These are phyloP conservation scores for Hirundo rustica DNA, from an alignment of 2,797 vertebrate genomes.

Conservation along the genomic window DNA sequence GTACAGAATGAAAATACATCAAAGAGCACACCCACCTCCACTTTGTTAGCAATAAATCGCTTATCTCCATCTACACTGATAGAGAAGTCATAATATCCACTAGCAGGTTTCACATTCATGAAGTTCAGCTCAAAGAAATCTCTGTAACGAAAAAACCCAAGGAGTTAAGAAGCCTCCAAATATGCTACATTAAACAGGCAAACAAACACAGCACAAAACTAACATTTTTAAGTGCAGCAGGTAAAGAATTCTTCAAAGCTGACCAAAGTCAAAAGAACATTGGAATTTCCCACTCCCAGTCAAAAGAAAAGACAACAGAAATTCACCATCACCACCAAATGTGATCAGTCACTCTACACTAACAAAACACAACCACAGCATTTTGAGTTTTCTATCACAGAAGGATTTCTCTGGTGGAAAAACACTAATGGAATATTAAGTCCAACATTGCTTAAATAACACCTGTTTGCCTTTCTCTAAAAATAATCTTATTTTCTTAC, in stretches of 20 bases:
- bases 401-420: neutral
- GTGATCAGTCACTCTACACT: accelerated
- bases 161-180: neutral
- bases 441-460: neutral
- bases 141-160: slow-evolving; percentile 66
- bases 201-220: neutral
- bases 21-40: slow-evolving; percentile 83
- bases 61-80: slow-evolving; percentile 87
- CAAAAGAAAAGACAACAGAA: neutral
- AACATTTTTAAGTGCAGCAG: neutral
- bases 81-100: slow-evolving; percentile 95
- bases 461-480: neutral
- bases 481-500: slow-evolving; percentile 72
- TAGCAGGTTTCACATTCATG: slow-evolving; percentile 88
- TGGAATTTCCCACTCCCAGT: neutral
- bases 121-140: slow-evolving; percentile 94
- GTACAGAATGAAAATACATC: neutral
- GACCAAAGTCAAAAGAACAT: neutral
- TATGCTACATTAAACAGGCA: neutral
- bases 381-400: neutral
- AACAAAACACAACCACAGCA: neutral
- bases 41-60: slow-evolving; percentile 88
- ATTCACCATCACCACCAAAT: neutral
- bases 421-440: neutral
- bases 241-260: neutral